Evolutionary conservation across 2,888 invertebrate genomes (phyloP), one percentile per base, ranked within the genome.

Genomic region (Merodon equestris): DNA sequence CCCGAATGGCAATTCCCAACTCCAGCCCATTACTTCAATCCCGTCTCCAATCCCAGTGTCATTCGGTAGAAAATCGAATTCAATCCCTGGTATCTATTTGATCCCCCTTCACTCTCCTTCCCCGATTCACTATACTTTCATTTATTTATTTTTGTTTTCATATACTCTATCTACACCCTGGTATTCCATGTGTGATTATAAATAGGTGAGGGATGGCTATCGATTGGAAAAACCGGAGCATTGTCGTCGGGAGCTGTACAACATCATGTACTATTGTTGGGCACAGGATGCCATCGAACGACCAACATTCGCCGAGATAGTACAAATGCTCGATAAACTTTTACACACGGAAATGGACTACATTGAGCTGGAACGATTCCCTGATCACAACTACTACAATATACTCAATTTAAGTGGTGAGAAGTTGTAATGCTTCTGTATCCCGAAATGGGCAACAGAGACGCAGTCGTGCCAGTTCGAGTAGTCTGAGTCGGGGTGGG

Each of bases 261-360:
- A 97, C 85, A 95, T 97, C 61, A 97, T 97, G 97, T 96, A 94
- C 87, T 96, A 97, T 87, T 98, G 97, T 87, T 98, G 98, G 98
- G 95, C 96, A 81, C 93, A 94, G 12, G 94, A 95, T 84, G 92
- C 96, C 0, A 92, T 93, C n/a, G 92, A 94, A 76, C 89, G 98
- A 70, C 97, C 97, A 0, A 92, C 93, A 51, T 98, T 98, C 88
- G 90, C 91, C 0, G 96, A 97, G 87, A 92, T 97, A 15, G 94
- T 95, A 1, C 91, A 92, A 61, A 91, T 96, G 87, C 90, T 97
- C 56, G 97, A 97, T 87, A 93, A 94, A 81, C 90, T 98, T 14
- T 90, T 98, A 63, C 92, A 96, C 85, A 95, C 95, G 48, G 97
- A 97, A 89, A 96, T 95, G 83, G 97, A 97, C 88, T 97, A 97